phyloP scores from a whole-genome alignment of 2,888 invertebrate species.

The Rhopalosiphum nymphaeae region DNA sequence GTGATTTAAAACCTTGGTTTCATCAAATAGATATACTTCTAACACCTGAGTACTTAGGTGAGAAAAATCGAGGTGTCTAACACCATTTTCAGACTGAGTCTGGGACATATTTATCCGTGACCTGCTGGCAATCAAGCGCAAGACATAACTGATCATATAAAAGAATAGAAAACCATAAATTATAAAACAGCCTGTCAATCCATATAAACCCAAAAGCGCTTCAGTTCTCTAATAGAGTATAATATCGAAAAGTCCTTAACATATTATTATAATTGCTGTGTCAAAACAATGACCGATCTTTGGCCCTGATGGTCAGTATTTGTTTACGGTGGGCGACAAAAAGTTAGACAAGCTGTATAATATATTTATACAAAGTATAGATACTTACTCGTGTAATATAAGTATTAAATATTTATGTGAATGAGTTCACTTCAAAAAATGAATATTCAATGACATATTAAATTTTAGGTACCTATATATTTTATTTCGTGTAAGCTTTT shows the following conservation, averaged over 20 bases:
- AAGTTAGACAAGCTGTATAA: not conserved
- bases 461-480: not conserved
- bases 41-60: conserved; percentile 19
- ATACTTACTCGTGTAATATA: not conserved
- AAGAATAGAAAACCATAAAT: conserved; percentile 48
- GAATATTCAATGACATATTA: not conserved
- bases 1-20: conserved; percentile 29
- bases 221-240: not conserved
- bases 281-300: conserved; percentile 30
- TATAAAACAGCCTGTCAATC: conserved; percentile 44
- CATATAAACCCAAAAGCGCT: conserved; percentile 15
- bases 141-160: conserved; percentile 34
- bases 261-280: conserved; percentile 34
- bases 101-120: conserved; percentile 49
- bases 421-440: conserved; percentile 9
- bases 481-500: not conserved
- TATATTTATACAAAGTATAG: not conserved
- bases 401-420: not conserved
- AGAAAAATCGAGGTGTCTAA: conserved; percentile 34
- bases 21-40: not conserved
- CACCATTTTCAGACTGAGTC: conserved; percentile 42
- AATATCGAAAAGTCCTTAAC: conserved; percentile 1
- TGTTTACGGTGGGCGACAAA: conserved; percentile 25
- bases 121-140: conserved; percentile 26
- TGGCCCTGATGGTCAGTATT: conserved; percentile 37